Conservation (phyloP, 2,113 vertebrate genomes). For the Gracilinanus agilis region DNA sequence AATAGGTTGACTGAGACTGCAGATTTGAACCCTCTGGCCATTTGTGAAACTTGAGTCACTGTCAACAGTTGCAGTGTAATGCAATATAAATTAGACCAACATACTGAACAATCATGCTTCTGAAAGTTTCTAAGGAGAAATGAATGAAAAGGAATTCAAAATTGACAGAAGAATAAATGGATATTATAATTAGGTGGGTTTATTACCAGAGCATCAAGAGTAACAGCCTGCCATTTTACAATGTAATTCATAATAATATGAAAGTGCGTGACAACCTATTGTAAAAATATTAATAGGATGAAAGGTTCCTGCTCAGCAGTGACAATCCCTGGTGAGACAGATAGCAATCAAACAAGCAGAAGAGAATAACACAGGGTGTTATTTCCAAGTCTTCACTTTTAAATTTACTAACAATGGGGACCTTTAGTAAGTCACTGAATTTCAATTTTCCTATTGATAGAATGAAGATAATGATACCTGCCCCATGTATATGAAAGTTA, state of each 20-base stretch:
- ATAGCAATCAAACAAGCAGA: neutral
- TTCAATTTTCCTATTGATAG: neutral
- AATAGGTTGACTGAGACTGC: neutral
- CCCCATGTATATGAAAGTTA: neutral
- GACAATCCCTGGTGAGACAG: neutral
- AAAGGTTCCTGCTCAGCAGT: neutral
- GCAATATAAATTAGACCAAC: neutral
- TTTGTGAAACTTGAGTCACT: neutral
- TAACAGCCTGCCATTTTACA: neutral
- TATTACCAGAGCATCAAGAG: neutral
- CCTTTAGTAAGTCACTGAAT: neutral
- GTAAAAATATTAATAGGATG: neutral
- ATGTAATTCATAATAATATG: neutral
- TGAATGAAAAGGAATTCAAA: neutral
- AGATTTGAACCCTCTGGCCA: neutral
- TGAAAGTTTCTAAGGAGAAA: neutral
- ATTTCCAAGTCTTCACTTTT: neutral
- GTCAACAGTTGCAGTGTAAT: neutral
- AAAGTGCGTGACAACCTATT: neutral
- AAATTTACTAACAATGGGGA: neutral
- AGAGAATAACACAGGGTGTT: neutral
- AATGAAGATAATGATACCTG: neutral
- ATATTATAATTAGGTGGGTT: neutral
- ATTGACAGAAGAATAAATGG: neutral
- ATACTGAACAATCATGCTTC: neutral